Conservation (phyloP, 2,888 invertebrate genomes). For the Drosophila merina region DNA sequence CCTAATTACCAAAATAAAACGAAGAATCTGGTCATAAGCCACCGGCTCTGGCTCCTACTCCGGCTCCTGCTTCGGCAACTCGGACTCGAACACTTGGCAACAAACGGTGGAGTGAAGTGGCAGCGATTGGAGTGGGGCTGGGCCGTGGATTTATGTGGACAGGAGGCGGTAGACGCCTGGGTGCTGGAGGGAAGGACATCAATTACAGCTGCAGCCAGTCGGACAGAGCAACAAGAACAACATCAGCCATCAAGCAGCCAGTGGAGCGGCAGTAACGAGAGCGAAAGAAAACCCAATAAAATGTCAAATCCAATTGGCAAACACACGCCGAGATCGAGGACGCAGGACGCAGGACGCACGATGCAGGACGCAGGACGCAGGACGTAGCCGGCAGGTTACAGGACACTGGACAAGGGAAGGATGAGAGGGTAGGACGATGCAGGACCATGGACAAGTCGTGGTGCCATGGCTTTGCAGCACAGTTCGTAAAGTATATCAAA, state of each 20-base stretch:
- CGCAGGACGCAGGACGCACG: slow-evolving; percentile 10
- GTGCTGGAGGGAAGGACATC: slow-evolving; percentile 48
- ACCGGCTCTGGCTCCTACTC: slow-evolving; percentile 20
- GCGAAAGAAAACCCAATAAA: slow-evolving; percentile 76
- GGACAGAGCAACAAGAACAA: slow-evolving; percentile 27
- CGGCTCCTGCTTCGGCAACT: not conserved
- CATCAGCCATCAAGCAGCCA: slow-evolving; percentile 50
- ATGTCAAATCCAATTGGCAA: slow-evolving; percentile 80
- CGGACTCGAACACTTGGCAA: slow-evolving; percentile 9
- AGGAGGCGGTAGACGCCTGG: slow-evolving; percentile 28
- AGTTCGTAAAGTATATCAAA: slow-evolving; percentile 74
- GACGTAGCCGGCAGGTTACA: no score
- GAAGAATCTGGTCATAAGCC: not conserved
- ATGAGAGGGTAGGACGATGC: no score
- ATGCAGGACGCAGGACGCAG: slow-evolving; percentile 6
- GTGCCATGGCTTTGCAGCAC: slow-evolving; percentile 25
- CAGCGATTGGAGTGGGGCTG: not conserved
- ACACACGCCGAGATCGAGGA: slow-evolving; percentile 57
- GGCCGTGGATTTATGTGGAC: slow-evolving; percentile 68
- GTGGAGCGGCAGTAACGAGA: slow-evolving; percentile 73
- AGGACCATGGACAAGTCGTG: slow-evolving; percentile 19
- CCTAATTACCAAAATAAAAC: slow-evolving; percentile 69
- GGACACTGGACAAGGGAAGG: no score
- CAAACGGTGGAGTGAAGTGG: not conserved
- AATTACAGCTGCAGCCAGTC: slow-evolving; percentile 60